phyloP scores from a whole-genome alignment of 2,113 vertebrate species.

The Corythornis vintsioides region DNA sequence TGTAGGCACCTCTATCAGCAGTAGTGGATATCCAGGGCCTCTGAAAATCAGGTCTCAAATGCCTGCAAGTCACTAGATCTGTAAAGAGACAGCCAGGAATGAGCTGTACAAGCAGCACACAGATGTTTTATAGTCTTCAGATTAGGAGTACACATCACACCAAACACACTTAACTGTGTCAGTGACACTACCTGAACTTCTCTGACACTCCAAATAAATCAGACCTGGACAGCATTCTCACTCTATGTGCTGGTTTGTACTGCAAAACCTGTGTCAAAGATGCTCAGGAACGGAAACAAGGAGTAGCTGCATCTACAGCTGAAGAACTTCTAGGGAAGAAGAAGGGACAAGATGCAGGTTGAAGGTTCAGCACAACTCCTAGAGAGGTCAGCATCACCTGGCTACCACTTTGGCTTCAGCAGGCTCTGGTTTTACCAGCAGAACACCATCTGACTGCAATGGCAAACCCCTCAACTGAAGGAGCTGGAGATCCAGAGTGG shows the following conservation, averaged over 20 bases:
- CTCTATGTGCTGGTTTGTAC: not conserved
- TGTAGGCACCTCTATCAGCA: not conserved
- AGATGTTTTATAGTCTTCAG: not conserved
- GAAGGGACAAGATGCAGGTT: not conserved
- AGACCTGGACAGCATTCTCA: not conserved
- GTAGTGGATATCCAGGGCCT: not conserved
- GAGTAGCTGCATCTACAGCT: not conserved
- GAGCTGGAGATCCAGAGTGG: not conserved
- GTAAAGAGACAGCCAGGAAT: not conserved
- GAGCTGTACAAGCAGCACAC: accelerated
- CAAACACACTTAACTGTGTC: not conserved
- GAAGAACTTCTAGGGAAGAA: not conserved
- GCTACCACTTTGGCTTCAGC: not conserved
- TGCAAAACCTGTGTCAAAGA: not conserved
- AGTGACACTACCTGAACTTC: not conserved
- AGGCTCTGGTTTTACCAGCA: not conserved
- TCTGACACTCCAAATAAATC: not conserved
- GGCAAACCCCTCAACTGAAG: not conserved
- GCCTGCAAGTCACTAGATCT: not conserved
- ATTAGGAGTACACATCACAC: not conserved
- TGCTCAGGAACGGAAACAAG: not conserved
- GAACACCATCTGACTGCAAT: accelerated
- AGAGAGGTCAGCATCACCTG: not conserved
- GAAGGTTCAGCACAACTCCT: not conserved
- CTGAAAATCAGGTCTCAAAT: not conserved